Conservation (phyloP, 1,140 invertebrate species). For the Acromyrmex echinatior region DNA sequence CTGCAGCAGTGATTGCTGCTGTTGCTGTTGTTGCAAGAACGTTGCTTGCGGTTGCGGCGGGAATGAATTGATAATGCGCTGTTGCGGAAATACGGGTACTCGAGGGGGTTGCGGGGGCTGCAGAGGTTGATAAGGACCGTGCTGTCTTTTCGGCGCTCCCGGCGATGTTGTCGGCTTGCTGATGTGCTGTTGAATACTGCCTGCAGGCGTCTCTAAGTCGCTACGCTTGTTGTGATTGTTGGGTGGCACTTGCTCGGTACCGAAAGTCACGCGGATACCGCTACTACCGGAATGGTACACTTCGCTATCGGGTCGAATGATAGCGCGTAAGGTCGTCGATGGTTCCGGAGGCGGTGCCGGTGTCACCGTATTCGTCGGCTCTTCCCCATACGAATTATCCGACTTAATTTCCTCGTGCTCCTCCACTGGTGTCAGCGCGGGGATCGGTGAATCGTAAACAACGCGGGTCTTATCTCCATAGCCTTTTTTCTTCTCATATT, state of each 20-base stretch:
- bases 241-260: slow-evolving; percentile 87
- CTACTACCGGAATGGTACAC: slow-evolving; percentile 91
- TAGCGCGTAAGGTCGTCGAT: slow-evolving; percentile 92
- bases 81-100: slow-evolving; percentile 84
- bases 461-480: slow-evolving; percentile 89
- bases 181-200: slow-evolving; percentile 71
- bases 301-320: slow-evolving; percentile 94
- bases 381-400: slow-evolving; percentile 83
- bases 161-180: slow-evolving; percentile 73
- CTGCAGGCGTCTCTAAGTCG: slow-evolving; percentile 81
- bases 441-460: slow-evolving; percentile 92
- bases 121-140: slow-evolving; percentile 82
- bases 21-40: slow-evolving; percentile 84
- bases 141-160: slow-evolving; percentile 81
- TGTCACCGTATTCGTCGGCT: slow-evolving; percentile 80
- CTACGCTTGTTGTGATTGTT: slow-evolving; percentile 86
- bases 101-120: slow-evolving; percentile 81
- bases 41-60: slow-evolving; percentile 83
- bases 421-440: slow-evolving; percentile 90
- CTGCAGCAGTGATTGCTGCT: slow-evolving; percentile 81
- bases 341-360: slow-evolving; percentile 81
- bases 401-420: slow-evolving; percentile 88
- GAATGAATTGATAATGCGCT: slow-evolving; percentile 83
- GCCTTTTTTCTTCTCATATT: slow-evolving; percentile 92
- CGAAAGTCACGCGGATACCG: slow-evolving; percentile 92